Percentiles rank a stretch among this genome's conserved stretches.
phyloP scores from a whole-genome alignment of 2,113 vertebrate genomes.

The Leptodactylus fuscus region DNA sequence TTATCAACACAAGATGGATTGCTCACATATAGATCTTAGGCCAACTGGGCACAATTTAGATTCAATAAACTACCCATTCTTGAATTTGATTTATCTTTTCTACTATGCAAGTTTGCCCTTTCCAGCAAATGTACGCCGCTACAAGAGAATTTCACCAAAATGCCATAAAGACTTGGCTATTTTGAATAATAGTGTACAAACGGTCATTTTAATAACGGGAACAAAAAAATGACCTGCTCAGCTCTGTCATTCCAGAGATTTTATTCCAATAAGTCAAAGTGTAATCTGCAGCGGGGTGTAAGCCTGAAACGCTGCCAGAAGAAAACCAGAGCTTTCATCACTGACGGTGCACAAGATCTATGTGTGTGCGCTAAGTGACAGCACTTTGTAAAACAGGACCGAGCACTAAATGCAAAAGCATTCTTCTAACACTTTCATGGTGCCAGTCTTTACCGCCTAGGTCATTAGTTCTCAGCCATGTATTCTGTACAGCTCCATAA shows the following conservation, averaged over 20 bases:
- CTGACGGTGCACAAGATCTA: conserved; percentile 4
- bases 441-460: not conserved
- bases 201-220: conserved; percentile 40
- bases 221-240: conserved; percentile 31
- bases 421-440: not conserved
- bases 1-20: conserved; percentile 96
- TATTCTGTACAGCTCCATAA: not conserved
- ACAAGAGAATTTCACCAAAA: conserved; percentile 84
- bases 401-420: conserved; percentile 7
- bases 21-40: conserved; percentile 87
- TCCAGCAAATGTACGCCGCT: conserved; percentile 79
- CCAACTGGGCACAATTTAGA: conserved; percentile 94
- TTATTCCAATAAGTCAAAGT: conserved; percentile 29
- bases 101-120: conserved; percentile 83
- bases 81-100: conserved; percentile 97
- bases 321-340: conserved; percentile 37
- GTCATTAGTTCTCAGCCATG: not conserved
- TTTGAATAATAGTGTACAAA: conserved; percentile 63
- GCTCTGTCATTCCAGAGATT: conserved; percentile 19
- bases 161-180: conserved; percentile 62
- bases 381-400: not conserved
- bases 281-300: conserved; percentile 32
- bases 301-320: conserved; percentile 26
- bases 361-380: conserved; percentile 22
- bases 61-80: conserved; percentile 91